phyloP scores from a whole-genome alignment of 2,113 vertebrate species.

The Amphiprion ocellaris region DNA sequence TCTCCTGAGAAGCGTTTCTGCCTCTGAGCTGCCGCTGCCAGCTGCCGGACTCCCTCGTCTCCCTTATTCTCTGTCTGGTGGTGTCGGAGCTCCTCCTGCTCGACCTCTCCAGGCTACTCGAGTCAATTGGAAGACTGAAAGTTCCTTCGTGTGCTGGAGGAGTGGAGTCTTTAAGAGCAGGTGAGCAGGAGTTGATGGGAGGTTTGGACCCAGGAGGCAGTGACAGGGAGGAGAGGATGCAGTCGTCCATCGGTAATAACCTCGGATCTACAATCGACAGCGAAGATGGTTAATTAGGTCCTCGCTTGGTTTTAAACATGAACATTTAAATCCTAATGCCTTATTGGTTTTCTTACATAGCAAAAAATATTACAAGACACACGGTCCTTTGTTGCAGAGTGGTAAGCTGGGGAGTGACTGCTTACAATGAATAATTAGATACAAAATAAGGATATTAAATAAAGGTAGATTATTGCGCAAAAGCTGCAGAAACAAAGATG shows the following conservation, averaged over 20 bases:
- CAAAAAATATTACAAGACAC: too few species aligned
- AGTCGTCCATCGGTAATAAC: conserved; percentile 80
- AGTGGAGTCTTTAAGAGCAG: conserved; percentile 42
- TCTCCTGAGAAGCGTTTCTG: conserved; percentile 48
- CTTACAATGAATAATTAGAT: too few species aligned
- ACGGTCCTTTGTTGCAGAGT: too few species aligned
- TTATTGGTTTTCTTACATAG: too few species aligned
- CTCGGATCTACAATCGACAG: conserved; percentile 57
- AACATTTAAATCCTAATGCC: too few species aligned
- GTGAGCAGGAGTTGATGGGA: conserved; percentile 38
- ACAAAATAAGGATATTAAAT: neutral
- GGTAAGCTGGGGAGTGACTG: too few species aligned
- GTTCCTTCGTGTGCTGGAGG: conserved; percentile 35
- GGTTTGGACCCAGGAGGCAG: conserved; percentile 66
- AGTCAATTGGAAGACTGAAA: neutral
- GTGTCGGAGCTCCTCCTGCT: conserved; percentile 33
- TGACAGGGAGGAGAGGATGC: conserved; percentile 81
- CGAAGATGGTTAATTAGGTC: neutral
- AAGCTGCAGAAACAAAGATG: too few species aligned
- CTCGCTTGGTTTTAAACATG: neutral
- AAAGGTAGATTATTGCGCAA: neutral
- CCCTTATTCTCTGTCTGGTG: conserved; percentile 36
- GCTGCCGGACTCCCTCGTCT: conserved; percentile 21
- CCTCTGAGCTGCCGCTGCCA: conserved; percentile 38
- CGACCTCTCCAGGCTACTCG: conserved; percentile 35